Evolutionary conservation across 2,888 invertebrate species (phyloP).

Genomic region (Gryllus longicercus): DNA sequence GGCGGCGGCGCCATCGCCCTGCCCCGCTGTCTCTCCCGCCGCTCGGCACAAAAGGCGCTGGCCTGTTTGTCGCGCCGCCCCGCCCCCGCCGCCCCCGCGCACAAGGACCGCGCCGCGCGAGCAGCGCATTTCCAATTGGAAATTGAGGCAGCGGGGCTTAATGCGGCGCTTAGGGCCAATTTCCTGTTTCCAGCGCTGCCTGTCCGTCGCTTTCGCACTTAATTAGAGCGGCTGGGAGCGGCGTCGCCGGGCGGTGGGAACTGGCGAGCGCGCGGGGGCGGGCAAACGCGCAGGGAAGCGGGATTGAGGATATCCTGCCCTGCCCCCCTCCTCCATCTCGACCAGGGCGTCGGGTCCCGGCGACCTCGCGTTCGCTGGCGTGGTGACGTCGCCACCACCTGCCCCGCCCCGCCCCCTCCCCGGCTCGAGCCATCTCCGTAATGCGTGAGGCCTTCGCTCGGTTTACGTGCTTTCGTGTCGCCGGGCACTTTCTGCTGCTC

Average conservation of each 20-base stretch:
- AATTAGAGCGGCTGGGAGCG: not conserved
- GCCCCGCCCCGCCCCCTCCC: too few species aligned
- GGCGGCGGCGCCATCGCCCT: not conserved
- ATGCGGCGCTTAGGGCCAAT: slow-evolving; percentile 17
- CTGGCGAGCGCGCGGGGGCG: not conserved
- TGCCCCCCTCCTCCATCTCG: not conserved
- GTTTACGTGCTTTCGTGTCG: too few species aligned
- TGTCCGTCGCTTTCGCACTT: slow-evolving; percentile 9
- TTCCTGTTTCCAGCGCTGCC: not conserved
- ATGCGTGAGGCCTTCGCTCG: too few species aligned
- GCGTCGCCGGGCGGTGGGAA: not conserved
- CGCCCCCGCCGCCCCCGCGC: not conserved
- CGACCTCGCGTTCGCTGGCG: too few species aligned
- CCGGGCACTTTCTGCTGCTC: too few species aligned
- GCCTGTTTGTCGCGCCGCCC: not conserved
- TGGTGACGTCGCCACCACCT: too few species aligned
- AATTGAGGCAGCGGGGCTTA: slow-evolving; percentile 7
- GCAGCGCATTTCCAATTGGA: slow-evolving; percentile 1
- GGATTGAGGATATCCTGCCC: slow-evolving; percentile 3
- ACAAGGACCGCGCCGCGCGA: not conserved
- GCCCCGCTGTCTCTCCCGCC: not conserved
- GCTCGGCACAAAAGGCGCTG: not conserved
- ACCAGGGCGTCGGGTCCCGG: too few species aligned
- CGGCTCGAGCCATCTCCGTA: too few species aligned
- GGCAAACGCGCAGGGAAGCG: not conserved